Evolutionary conservation across 2,113 vertebrate species (phyloP).

Genomic region (Oreotrochilus melanogaster): DNA sequence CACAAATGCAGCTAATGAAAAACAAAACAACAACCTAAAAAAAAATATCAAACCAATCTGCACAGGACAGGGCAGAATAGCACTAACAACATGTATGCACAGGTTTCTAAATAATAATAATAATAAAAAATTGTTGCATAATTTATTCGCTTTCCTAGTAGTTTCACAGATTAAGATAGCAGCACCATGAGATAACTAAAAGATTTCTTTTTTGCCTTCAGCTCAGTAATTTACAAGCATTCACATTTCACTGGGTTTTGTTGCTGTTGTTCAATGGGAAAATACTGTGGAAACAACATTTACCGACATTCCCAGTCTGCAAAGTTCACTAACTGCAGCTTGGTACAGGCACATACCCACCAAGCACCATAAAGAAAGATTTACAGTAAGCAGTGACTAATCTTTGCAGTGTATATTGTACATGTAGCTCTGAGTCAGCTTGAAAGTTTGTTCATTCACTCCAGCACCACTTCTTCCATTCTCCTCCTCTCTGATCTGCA

Average conservation of each 20-base stretch:
- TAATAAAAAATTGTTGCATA: conserved; percentile 7
- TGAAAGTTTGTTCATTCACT: conserved; percentile 77
- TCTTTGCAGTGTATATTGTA: conserved; percentile 39
- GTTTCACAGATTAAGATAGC: conserved; percentile 42
- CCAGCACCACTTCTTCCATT: conserved; percentile 60
- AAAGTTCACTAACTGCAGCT: background rate
- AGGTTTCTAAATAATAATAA: conserved; percentile 15
- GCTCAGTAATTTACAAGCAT: background rate
- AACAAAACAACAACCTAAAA: background rate
- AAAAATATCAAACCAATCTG: conserved; percentile 23
- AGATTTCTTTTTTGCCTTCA: conserved; percentile 28
- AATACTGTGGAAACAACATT: conserved; percentile 53
- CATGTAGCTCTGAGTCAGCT: conserved; percentile 62
- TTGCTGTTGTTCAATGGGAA: background rate
- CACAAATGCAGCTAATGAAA: background rate
- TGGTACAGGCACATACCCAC: conserved; percentile 21
- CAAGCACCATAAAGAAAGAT: conserved; percentile 62
- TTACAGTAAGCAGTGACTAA: conserved; percentile 84
- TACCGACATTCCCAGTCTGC: conserved; percentile 20
- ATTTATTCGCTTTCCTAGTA: conserved; percentile 30
- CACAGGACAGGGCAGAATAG: conserved; percentile 21
- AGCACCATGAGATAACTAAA: background rate
- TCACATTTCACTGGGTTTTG: background rate
- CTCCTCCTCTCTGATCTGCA: conserved; percentile 13
- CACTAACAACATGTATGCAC: conserved; percentile 36